Evolutionary conservation across 2,113 vertebrate genomes (phyloP).

Genomic region (Nibea coibor): DNA sequence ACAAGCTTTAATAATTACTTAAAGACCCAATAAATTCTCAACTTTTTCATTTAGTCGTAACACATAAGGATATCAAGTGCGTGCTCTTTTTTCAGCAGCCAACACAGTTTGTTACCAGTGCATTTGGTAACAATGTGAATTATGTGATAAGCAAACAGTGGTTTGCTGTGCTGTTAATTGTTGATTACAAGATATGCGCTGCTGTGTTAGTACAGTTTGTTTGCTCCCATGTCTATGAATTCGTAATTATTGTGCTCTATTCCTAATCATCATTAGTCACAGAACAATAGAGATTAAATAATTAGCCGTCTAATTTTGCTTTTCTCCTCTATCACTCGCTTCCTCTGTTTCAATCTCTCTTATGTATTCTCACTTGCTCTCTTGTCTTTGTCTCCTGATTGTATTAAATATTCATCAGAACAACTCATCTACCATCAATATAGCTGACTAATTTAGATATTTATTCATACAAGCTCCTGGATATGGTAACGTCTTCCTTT

Average conservation of each 20-base stretch:
- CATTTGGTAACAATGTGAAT: slow-evolving; percentile 51
- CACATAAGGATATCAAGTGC: slow-evolving; percentile 28
- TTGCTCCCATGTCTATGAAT: slow-evolving; percentile 68
- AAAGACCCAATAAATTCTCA: slow-evolving; percentile 21
- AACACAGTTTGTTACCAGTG: slow-evolving; percentile 46
- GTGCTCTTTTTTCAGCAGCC: slow-evolving; percentile 61
- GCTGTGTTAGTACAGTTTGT: slow-evolving; percentile 70
- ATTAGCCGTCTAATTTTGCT: slow-evolving; percentile 58
- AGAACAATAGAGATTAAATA: slow-evolving; percentile 70
- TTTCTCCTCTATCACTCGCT: slow-evolving; percentile 46
- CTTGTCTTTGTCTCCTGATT: slow-evolving; percentile 25
- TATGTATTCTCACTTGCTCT: slow-evolving; percentile 8
- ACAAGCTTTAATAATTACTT: slow-evolving; percentile 56
- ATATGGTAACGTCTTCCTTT: slow-evolving; percentile 25
- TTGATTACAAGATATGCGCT: slow-evolving; percentile 75
- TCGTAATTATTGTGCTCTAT: slow-evolving; percentile 69
- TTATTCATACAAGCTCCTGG: slow-evolving; percentile 28
- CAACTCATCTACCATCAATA: slow-evolving; percentile 32
- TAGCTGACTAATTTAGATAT: slow-evolving; percentile 42
- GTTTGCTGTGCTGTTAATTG: slow-evolving; percentile 73
- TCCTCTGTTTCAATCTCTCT: slow-evolving; percentile 16
- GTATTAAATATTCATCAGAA: slow-evolving; percentile 51
- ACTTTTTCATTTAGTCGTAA: slow-evolving; percentile 57
- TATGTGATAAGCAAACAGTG: slow-evolving; percentile 72
- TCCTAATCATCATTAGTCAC: slow-evolving; percentile 75